Conservation (phyloP, 2,113 vertebrate species). For the Meleagris gallopavo region DNA sequence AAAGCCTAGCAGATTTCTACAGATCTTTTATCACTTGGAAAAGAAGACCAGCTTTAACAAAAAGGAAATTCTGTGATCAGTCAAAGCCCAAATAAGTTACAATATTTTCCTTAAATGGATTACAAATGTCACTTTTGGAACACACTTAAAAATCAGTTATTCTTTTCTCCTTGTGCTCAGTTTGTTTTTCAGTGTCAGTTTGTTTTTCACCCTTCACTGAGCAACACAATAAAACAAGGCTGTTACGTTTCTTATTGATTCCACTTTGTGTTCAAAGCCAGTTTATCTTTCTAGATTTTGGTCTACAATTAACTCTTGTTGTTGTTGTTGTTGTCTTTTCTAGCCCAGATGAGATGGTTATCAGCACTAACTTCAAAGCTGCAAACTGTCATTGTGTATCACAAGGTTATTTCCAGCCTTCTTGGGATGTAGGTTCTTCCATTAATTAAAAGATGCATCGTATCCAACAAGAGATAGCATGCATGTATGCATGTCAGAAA, state of each 20-base stretch:
- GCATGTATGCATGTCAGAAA: background rate
- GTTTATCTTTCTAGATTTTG: background rate
- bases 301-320: background rate
- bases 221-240: background rate
- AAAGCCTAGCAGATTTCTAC: background rate
- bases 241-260: slow-evolving; percentile 33
- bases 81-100: background rate
- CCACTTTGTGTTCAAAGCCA: background rate
- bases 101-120: slow-evolving; percentile 4
- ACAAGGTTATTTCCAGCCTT: background rate
- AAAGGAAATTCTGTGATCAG: background rate
- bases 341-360: background rate
- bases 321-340: background rate
- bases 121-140: slow-evolving; percentile 36
- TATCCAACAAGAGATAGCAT: background rate
- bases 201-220: slow-evolving; percentile 17
- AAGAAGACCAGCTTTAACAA: background rate
- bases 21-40: background rate
- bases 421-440: background rate
- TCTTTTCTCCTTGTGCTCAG: slow-evolving; percentile 27
- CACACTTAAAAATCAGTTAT: slow-evolving; percentile 26
- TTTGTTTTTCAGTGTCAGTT: slow-evolving; percentile 43
- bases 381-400: background rate
- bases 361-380: background rate
- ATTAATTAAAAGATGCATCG: background rate